Base-by-base conservation (phyloP, 1,140 invertebrate genomes). In the Drosophila ercepeae region DNA sequence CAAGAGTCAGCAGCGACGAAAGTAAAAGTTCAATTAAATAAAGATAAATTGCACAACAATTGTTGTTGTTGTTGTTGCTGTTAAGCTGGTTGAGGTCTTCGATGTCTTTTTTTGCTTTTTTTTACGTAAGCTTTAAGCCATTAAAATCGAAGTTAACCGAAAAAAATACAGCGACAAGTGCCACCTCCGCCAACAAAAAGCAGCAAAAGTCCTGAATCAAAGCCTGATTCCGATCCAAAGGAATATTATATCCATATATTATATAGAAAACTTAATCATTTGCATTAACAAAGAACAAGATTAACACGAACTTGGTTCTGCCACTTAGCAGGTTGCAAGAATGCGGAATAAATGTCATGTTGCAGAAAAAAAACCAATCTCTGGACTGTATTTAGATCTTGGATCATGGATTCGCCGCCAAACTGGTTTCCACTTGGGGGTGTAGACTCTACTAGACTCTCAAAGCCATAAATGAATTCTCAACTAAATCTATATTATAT, bases 1-100 rank as follows among this genome's bases (percentile, higher is more conserved):
- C 59, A 67, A 53, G 50, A 39, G 2, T 13, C 32, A 50, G 18
- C 29, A 52, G 32, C 72, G 68, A 73, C 61, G 76, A 86, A 86
- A 86, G 81, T 86, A 86, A 86, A 88, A 86, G 81, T 86, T 86
- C 82, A 86, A 86, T 86, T 84, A 84, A 84, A 84, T 84, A 84
- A 84, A 84, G 81, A 84, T 84, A 84, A 84, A 84, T 84, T 84
- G 81, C 81, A 88, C 82, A 84, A 84, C 81, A 88, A 84, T 81
- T 86, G 53, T 34, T 42, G 69, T 21, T 8, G 11, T 29, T n/a
- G n/a, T n/a, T n/a, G n/a, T n/a, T n/a, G n/a, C 16, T 13, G 19
- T 29, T 14, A 27, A 13, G 4, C 14, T 36, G 27, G 19, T 25
- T 19, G 18, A 18, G 58, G 27, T 18, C 13, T 27, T 44, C 18